Conservation (phyloP, 30 jellyfish, hydroid and myxozoan genomes). For the Sanderia malayensis region DNA sequence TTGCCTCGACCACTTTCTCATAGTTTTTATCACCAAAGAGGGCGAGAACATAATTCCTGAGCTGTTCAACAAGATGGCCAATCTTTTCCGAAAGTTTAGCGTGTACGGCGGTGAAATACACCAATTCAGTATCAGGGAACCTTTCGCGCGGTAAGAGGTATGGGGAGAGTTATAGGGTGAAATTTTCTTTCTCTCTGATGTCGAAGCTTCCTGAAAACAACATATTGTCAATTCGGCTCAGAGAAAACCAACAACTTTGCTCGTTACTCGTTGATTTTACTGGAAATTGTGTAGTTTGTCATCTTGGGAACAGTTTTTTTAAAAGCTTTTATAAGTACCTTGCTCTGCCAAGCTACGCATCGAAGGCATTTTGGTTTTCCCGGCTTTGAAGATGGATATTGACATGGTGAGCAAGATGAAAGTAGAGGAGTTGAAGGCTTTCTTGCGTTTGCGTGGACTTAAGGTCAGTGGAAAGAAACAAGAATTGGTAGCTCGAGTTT, state of each 20-base stretch:
- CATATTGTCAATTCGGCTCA: neutral
- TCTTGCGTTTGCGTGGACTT: neutral
- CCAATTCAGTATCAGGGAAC: neutral
- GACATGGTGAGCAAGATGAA: constrained; percentile 1
- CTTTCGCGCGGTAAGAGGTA: neutral
- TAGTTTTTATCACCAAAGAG: too few species aligned
- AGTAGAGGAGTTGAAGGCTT: constrained; percentile 17
- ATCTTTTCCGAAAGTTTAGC: too few species aligned
- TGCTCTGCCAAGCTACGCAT: constrained; percentile 3
- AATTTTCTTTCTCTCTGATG: neutral
- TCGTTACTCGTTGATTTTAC: neutral
- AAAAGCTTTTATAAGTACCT: too few species aligned
- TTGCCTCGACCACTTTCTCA: too few species aligned
- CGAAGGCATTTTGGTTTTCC: neutral
- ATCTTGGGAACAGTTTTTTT: neutral
- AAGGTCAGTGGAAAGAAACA: neutral
- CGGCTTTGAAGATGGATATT: neutral
- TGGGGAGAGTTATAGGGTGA: neutral
- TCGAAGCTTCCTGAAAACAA: neutral
- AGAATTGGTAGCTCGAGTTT: constrained; percentile 40
- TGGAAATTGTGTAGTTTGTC: neutral
- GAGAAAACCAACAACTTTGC: neutral
- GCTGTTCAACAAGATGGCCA: too few species aligned
- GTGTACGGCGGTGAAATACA: neutral
- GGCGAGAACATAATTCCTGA: too few species aligned